These are phyloP conservation scores for Drosophila mettleri DNA, from an alignment of 2,888 invertebrate species.

Conservation along the genomic window DNA sequence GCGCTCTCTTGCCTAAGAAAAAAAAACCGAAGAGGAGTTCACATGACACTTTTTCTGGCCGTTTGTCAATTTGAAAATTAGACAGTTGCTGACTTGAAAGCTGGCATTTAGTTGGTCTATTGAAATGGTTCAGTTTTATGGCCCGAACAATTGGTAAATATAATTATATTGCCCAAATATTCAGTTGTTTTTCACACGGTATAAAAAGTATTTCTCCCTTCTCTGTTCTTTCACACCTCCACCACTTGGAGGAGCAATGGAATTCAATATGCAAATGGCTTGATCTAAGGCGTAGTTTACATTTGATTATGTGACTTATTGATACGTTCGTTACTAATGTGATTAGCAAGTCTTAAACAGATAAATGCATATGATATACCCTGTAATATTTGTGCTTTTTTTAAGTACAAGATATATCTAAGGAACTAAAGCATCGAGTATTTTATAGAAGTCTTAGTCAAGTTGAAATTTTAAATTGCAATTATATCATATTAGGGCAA, in stretches of 20 bases:
- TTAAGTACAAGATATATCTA: not conserved
- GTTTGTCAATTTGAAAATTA: conserved; percentile 57
- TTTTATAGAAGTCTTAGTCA: too few species aligned
- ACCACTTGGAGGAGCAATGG: conserved; percentile 4
- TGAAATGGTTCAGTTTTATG: conserved; percentile 49
- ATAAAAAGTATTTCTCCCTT: conserved; percentile 14
- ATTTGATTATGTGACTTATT: conserved; percentile 1
- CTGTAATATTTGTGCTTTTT: not conserved
- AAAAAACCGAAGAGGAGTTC: too few species aligned
- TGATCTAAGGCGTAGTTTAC: conserved; percentile 16
- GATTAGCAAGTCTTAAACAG: conserved; percentile 8
- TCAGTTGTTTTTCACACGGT: conserved; percentile 34
- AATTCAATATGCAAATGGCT: conserved; percentile 14
- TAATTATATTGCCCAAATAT: conserved; percentile 19
- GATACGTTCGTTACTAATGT: not conserved
- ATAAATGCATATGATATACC: not conserved
- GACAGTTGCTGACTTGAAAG: conserved; percentile 44
- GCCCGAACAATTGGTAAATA: conserved; percentile 21
- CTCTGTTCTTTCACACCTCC: conserved; percentile 11
- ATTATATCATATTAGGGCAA: too few species aligned
- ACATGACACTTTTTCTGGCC: conserved; percentile 34
- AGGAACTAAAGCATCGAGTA: too few species aligned
- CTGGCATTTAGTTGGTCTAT: conserved; percentile 61
- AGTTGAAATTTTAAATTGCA: too few species aligned
- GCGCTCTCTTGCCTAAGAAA: conserved; percentile 14